Evolutionary conservation across 2,113 vertebrate species (phyloP).

Genomic region (Ranitomeya imitator): DNA sequence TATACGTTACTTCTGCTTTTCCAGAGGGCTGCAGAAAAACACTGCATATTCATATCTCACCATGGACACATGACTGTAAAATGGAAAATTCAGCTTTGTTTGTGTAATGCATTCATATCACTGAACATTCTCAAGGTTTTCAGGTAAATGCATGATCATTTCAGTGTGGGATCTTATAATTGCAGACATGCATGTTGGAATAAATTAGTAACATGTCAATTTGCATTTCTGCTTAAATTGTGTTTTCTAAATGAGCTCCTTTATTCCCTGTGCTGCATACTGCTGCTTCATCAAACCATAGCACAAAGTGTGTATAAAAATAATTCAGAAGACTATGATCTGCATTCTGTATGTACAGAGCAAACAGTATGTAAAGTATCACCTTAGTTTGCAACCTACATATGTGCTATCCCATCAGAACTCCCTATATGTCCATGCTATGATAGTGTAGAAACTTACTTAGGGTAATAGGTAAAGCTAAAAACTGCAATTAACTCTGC

Average conservation of each 20-base stretch:
- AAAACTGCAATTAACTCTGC: too few relatives aligned
- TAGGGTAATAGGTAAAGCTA: too few relatives aligned
- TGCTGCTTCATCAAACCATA: neutral
- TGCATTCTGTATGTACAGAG: neutral
- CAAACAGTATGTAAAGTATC: neutral
- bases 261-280: neutral
- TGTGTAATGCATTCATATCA: neutral
- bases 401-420: neutral
- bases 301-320: neutral
- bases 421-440: neutral
- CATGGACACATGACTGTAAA: neutral
- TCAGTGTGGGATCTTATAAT: neutral
- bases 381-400: neutral
- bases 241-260: neutral
- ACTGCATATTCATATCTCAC: neutral
- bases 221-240: slow-evolving; percentile 14
- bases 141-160: neutral
- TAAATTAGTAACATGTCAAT: neutral
- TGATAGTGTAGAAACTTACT: too few relatives aligned
- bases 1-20: neutral
- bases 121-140: neutral
- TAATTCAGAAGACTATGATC: neutral
- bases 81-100: neutral
- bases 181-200: slow-evolving; percentile 8
- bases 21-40: neutral